phyloP scores from a whole-genome alignment of 2,113 vertebrate genomes.

The Dromas ardeola region DNA sequence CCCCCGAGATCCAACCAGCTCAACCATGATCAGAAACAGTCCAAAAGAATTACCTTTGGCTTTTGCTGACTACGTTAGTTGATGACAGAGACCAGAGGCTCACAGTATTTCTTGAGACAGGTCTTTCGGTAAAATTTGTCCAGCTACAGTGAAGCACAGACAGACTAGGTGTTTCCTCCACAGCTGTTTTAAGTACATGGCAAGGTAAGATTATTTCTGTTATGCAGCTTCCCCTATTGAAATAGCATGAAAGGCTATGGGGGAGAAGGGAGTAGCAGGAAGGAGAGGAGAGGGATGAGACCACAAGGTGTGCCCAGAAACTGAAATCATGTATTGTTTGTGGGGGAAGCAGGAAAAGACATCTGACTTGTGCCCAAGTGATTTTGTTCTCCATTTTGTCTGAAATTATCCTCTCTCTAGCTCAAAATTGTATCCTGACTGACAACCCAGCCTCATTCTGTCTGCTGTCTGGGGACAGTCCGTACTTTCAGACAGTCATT shows the following conservation, averaged over 20 bases:
- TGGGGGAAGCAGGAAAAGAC: neutral
- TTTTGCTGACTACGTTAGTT: neutral
- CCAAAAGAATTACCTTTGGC: neutral
- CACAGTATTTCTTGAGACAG: neutral
- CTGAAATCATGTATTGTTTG: neutral
- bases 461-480: neutral
- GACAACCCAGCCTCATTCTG: conserved; percentile 4
- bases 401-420: neutral
- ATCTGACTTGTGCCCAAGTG: neutral
- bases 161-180: neutral
- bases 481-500: neutral
- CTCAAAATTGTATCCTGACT: neutral
- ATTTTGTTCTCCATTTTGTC: neutral
- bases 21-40: neutral
- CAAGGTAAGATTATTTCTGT: neutral
- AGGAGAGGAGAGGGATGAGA: neutral
- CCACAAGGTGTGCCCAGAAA: neutral
- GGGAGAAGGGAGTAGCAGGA: neutral
- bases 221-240: neutral
- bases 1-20: neutral
- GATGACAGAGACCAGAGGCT: neutral
- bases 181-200: neutral
- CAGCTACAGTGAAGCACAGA: neutral
- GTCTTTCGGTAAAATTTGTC: neutral
- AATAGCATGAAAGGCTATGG: neutral